Base-by-base conservation (phyloP, 2,888 invertebrate species). In the Pocota personata region DNA sequence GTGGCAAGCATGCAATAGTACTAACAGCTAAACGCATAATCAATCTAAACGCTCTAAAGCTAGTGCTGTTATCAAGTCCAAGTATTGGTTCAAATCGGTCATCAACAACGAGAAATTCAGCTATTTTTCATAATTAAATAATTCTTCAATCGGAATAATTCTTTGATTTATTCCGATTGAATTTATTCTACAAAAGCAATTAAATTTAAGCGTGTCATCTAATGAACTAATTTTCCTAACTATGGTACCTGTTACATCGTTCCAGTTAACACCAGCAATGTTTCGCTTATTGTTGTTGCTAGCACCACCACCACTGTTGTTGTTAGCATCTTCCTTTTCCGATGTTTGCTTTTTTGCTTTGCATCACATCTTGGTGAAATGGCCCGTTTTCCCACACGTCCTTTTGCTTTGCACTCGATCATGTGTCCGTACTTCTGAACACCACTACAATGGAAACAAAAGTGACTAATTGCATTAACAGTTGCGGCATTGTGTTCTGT, bases 71-170 rank as follows among this genome's bases (percentile, higher is more conserved):
- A 14, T 69, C 19, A 30, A 69, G 35, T 35, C 69, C 55, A 1
- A 69, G 50, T 27, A 69, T 30, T 24, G 50, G 27, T 35, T 67
- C 67, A 16, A 52, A 67, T 10, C 16, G 19, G 32, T 67, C 35
- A 52, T 67, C 35, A 48, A 50, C 32, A 50, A 67, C 52, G 19
- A 46, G 19, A 46, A 46, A 21, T 21, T 46, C 35, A 35, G 35
- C 35, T 3, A 35, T 12, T 12, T 35, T 35, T 12, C n/a, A n/a
- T n/a, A n/a, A n/a, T n/a, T n/a, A n/a, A n/a, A n/a, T 35, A 3
- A 35, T 35, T 30, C 6, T 30, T 10, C n/a, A n/a, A n/a, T 12
- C 10, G 10, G 10, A 12, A 2, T 35, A 10, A 10, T 12, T 35
- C 19, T 35, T 12, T 35, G 35, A 35, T 35, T 35, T 35, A 35